These are phyloP conservation scores for Cricetomys ansorgei DNA, from an alignment of 2,113 vertebrate genomes.

Conservation along the genomic window DNA sequence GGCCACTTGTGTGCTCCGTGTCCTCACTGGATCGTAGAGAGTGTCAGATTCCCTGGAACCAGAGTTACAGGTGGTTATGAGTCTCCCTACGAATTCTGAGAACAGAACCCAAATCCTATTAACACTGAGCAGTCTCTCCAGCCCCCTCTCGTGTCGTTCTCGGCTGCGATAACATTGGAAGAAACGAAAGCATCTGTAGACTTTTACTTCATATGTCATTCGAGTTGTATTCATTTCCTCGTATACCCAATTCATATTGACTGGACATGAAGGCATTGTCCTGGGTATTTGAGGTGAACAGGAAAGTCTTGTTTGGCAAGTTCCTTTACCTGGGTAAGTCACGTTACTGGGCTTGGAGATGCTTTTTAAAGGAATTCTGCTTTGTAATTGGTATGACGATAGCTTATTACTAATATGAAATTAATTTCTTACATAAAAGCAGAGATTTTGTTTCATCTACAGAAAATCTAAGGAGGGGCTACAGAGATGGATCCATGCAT, in stretches of 20 bases:
- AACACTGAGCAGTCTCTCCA: background rate
- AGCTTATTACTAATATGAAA: constrained; percentile 49
- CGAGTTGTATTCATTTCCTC: background rate
- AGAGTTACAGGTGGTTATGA: background rate
- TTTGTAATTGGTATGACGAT: background rate
- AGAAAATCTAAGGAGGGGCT: background rate
- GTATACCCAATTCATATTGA: background rate
- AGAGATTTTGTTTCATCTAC: background rate
- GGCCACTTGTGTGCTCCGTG: background rate
- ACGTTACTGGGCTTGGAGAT: background rate
- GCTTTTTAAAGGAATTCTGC: background rate
- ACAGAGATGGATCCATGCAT: background rate
- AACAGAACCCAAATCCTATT: background rate
- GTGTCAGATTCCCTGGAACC: too few relatives aligned
- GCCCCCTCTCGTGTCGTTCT: background rate
- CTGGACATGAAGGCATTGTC: background rate
- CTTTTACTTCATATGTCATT: background rate
- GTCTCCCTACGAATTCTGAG: background rate
- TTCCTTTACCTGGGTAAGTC: too few relatives aligned
- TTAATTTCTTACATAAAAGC: constrained; percentile 59
- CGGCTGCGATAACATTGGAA: background rate
- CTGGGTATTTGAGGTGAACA: background rate
- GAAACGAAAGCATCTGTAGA: background rate
- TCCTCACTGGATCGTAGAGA: background rate
- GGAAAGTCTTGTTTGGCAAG: background rate